These are phyloP conservation scores for Prenolepis imparis DNA, from an alignment of 2,888 invertebrate genomes.

Conservation along the genomic window DNA sequence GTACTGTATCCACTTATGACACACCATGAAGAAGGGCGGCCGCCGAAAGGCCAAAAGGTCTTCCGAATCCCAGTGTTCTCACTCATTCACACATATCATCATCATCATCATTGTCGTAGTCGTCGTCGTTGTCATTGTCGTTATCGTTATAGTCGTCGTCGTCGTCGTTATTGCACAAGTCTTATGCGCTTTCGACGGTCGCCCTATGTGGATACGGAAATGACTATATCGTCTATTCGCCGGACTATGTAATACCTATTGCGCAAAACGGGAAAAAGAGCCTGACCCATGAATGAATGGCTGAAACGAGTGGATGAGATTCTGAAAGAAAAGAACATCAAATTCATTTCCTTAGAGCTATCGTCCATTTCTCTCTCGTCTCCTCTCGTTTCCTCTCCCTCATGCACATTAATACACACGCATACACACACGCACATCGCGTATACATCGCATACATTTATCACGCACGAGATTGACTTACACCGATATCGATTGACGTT, in stretches of 20 bases:
- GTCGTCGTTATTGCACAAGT: background rate
- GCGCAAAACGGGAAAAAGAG: constrained; percentile 86
- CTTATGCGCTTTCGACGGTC: constrained; percentile 36
- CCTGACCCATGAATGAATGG: constrained; percentile 86
- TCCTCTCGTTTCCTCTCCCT: constrained; percentile 41
- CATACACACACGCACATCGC: background rate
- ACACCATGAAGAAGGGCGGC: constrained; percentile 21
- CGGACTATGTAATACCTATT: constrained; percentile 83
- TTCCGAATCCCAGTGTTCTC: background rate
- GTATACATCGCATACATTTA: background rate
- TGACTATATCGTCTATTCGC: constrained; percentile 54
- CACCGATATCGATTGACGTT: constrained; percentile 4
- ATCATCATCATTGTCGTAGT: constrained; percentile 4
- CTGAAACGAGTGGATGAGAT: constrained; percentile 86
- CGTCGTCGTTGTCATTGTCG: background rate
- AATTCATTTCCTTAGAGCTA: constrained; percentile 82
- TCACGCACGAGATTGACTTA: background rate
- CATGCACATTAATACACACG: background rate
- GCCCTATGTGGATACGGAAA: constrained; percentile 49
- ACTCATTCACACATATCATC: constrained; percentile 6
- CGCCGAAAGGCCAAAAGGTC: constrained; percentile 25
- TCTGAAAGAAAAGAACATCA: constrained; percentile 86
- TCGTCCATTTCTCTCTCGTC: constrained; percentile 48
- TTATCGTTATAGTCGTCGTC: background rate
- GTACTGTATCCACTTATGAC: constrained; percentile 15